Conservation (phyloP, 2,888 invertebrate species). For the Seira sanloemensis region DNA sequence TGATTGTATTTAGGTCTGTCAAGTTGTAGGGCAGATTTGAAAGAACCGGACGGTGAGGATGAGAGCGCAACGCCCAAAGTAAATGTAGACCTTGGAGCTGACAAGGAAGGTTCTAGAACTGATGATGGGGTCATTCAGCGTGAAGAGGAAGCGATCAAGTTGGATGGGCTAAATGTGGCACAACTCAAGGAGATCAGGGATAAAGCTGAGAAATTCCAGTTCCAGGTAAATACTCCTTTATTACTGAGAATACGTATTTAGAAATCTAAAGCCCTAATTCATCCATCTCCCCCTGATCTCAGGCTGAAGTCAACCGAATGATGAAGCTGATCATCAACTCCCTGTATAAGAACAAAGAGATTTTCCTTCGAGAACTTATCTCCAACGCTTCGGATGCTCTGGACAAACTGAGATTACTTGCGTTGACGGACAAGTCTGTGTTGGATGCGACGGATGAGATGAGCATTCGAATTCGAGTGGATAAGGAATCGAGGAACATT, state of each 20-base stretch:
- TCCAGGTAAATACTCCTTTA: slow-evolving; percentile 76
- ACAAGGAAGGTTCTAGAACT: slow-evolving; percentile 91
- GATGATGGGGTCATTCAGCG: slow-evolving; percentile 93
- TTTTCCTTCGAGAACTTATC: slow-evolving; percentile 97
- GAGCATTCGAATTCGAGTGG: slow-evolving; percentile 90
- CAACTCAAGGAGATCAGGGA: slow-evolving; percentile 94
- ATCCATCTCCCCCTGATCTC: too few species aligned
- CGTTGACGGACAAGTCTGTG: slow-evolving; percentile 90
- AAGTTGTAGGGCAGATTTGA: slow-evolving; percentile 57
- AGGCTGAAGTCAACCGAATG: slow-evolving; percentile 99
- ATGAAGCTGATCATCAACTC: slow-evolving; percentile 99
- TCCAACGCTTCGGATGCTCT: slow-evolving; percentile 99
- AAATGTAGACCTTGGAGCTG: slow-evolving; percentile 88
- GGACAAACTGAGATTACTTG: slow-evolving; percentile 96
- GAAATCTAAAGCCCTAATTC: too few species aligned
- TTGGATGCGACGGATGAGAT: slow-evolving; percentile 88
- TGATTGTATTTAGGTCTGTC: slow-evolving; percentile 24
- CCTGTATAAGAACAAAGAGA: slow-evolving; percentile 98
- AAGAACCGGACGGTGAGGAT: slow-evolving; percentile 73
- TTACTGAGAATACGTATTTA: background rate
- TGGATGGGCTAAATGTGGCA: slow-evolving; percentile 95
- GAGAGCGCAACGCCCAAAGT: slow-evolving; percentile 81
- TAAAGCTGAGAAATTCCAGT: slow-evolving; percentile 88
- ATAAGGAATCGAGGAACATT: slow-evolving; percentile 92
- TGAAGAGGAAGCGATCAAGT: slow-evolving; percentile 96